A percentile compares a stretch with the other conserved stretches of the same genome.
Evolutionary conservation across 2,113 vertebrate genomes (phyloP).

Genomic region (Synchiropus splendidus): DNA sequence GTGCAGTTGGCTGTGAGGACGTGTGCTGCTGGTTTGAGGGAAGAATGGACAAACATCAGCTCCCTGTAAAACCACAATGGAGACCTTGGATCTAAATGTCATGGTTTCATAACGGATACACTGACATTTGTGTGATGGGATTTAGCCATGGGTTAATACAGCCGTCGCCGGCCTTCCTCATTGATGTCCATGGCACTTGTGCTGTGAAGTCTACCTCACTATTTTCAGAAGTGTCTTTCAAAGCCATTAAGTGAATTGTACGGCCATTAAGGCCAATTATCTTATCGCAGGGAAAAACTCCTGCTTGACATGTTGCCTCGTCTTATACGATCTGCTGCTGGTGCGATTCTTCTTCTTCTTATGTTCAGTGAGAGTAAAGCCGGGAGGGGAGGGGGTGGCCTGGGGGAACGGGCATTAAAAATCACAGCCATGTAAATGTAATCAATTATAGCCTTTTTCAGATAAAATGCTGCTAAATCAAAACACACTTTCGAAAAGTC

Average conservation of each 20-base stretch:
- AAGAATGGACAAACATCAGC: constrained; percentile 60
- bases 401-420: constrained; percentile 58
- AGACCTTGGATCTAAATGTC: constrained; percentile 74
- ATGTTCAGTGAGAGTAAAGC: constrained; percentile 17
- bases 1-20: constrained; percentile 31
- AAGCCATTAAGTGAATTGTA: constrained; percentile 57
- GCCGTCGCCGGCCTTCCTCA: constrained; percentile 57
- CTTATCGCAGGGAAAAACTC: constrained; percentile 37
- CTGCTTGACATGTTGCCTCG: constrained; percentile 59
- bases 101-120: constrained; percentile 73
- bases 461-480: constrained; percentile 67
- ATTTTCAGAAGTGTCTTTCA: constrained; percentile 55
- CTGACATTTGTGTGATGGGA: constrained; percentile 77
- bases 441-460: constrained; percentile 69
- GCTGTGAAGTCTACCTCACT: constrained; percentile 60
- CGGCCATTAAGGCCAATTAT: constrained; percentile 59
- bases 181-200: constrained; percentile 64
- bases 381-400: not conserved
- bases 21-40: constrained; percentile 42
- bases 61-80: constrained; percentile 67
- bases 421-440: constrained; percentile 70
- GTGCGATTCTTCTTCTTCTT: constrained; percentile 48
- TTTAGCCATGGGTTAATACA: constrained; percentile 69
- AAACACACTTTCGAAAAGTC: constrained; percentile 71
- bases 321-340: constrained; percentile 58